Evolutionary conservation across 2,797 vertebrate species (phyloP), one percentile per base, ranked within the genome.

Genomic region (Betta splendens): DNA sequence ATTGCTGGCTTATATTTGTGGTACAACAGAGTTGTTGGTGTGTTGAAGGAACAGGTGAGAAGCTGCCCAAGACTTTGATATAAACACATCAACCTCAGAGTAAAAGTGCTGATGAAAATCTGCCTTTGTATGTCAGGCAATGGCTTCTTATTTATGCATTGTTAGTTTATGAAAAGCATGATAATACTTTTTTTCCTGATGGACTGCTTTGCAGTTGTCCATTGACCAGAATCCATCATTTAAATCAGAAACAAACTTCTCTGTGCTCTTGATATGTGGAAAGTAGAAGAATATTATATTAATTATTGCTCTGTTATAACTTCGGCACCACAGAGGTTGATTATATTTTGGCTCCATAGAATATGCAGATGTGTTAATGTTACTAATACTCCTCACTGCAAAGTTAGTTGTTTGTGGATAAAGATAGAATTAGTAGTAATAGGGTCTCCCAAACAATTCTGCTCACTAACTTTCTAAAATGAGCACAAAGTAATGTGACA

Each of bases 131-230:
- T 44, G 8, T 22, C 13, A 26, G 17, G 15, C 9, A 49, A 22
- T 3, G 5, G 3, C 26, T 15, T 25, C 52, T 56, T 21, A n/a
- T 35, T 40, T 16, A 7, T 48, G 7, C 18, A 26, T 29, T 5
- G 26, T 49, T n/a, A 5, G n/a, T 36, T 36, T 16, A n/a, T 22
- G 4, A 52, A 51, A n/a, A 28, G 23, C 26, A 45, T n/a, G n/a
- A 21, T 29, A 16, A 38, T 10, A 9, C 25, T 37, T 9, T 12
- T 54, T 37, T 7, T 11, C 43, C 17, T 16, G 18, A 2, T 39
- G 21, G 13, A 23, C 6, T 46, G 25, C 25, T 15, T 20, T 22
- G 28, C 21, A 46, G 36, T 46, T 17, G 10, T 47, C 40, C 31
- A 21, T 28, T 36, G n/a, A 35, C n/a, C 18, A 29, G 3, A 37